Evolutionary conservation across 1,140 invertebrate genomes (phyloP).

Genomic region (Ceratosolen fusciceps): DNA sequence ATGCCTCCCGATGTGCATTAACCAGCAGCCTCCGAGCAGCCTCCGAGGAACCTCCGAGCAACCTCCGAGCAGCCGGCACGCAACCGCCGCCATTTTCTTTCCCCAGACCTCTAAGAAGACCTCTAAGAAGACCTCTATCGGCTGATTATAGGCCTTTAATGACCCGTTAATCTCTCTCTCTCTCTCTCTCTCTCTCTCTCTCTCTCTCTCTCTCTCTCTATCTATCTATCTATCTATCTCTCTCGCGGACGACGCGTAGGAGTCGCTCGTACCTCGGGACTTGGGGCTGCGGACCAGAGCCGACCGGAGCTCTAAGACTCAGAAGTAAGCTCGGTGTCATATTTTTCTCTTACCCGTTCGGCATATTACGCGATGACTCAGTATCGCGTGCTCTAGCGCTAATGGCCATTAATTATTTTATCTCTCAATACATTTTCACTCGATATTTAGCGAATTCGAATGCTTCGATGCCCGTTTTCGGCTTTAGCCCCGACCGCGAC

Average conservation of each 20-base stretch:
- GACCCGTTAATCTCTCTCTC: slow-evolving; percentile 16
- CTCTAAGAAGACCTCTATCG: neutral
- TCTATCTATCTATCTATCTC: too few species aligned
- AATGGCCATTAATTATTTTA: neutral
- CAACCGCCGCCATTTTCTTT: neutral
- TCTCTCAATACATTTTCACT: neutral
- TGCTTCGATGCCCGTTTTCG: neutral
- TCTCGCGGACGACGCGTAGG: neutral
- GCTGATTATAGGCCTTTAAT: slow-evolving; percentile 41
- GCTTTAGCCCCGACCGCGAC: too few species aligned
- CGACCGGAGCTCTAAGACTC: too few species aligned
- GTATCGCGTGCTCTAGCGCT: neutral
- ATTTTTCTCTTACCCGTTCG: neutral
- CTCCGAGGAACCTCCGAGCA: too few species aligned
- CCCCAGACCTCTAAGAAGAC: too few species aligned
- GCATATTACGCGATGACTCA: neutral
- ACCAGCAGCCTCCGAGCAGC: neutral
- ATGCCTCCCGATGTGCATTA: neutral
- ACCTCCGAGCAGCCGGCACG: too few species aligned
- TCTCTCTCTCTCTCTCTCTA: too few species aligned
- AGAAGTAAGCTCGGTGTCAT: slow-evolving; percentile 3
- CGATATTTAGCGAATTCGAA: neutral
- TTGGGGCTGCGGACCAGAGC: neutral
- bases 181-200: too few species aligned
- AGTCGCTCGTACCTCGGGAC: neutral